Evolutionary conservation across 2,888 invertebrate genomes (phyloP), one percentile per base, ranked within the genome.

Genomic region (Asteroscopus sphinx): DNA sequence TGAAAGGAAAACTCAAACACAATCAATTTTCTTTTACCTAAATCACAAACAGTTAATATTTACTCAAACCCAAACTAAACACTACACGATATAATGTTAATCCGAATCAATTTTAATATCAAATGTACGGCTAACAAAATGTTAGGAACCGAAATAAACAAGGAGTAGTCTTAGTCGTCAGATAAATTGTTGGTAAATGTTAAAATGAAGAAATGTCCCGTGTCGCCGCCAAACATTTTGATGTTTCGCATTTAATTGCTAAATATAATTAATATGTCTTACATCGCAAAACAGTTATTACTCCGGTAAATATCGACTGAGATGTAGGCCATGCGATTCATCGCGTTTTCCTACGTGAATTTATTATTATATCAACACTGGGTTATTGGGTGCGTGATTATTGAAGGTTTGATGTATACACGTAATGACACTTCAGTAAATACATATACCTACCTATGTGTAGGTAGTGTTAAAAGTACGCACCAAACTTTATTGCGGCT

Each of bases 231-330:
- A 83, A 81, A 86, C 88, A 88, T 90, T 90, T 88, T 86, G 87
- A 90, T 88, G 85, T 86, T 81, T 81, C 83, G 64, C 68, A 83
- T 91, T 89, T 91, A 91, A 93, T 93, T 91, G 90, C 91, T 86
- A 85, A 89, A 91, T 89, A 91, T 92, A 91, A 92, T 93, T 91
- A 92, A 92, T 89, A 82, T 68, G 80, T 88, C 76, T 76, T 79
- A 79, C 73, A 72, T 73, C 56, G 77, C 71, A 79, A 85, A 86
- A 82, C 80, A 74, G 82, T 79, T 80, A 82, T n/a, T 76, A 80
- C 78, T 83, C 68, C 78, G 80, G 82, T 83, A 83, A 86, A 87
- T 83, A 80, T 82, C 75, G 80, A 73, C 73, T 57, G 65, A 67
- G 62, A 85, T 80, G 58, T 83, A 67, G 76, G 81, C 67, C 77